Percentiles rank a stretch among this genome's conserved stretches.
These are phyloP conservation scores for Leiothrix lutea DNA, from an alignment of 2,113 vertebrate species.

Conservation along the genomic window DNA sequence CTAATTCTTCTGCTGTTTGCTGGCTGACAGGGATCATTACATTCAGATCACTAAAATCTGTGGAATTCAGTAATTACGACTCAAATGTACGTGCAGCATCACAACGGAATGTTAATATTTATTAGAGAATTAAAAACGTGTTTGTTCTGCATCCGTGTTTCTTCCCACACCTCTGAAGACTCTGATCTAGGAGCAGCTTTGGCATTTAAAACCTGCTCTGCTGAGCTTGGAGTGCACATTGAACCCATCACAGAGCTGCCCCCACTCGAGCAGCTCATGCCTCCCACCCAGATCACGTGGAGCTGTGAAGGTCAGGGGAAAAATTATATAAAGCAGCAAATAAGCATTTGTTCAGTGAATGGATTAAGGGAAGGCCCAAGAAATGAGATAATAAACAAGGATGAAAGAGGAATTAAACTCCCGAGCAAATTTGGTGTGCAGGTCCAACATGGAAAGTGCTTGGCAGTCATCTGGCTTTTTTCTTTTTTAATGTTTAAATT, in stretches of 20 bases:
- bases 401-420: not conserved
- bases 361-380: not conserved
- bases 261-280: not conserved
- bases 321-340: not conserved
- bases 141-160: not conserved
- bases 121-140: not conserved
- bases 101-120: not conserved
- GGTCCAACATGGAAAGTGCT: not conserved
- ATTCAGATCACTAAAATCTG: slow-evolving; percentile 3
- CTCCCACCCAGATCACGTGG: not conserved
- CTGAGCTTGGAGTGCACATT: not conserved
- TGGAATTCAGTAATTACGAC: not conserved
- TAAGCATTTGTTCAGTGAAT: not conserved
- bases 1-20: not conserved
- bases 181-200: not conserved
- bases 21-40: not conserved
- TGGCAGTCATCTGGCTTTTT: not conserved
- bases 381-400: not conserved
- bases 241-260: not conserved
- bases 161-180: not conserved
- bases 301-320: not conserved
- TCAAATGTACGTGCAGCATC: not conserved
- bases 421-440: not conserved
- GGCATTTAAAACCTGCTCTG: not conserved
- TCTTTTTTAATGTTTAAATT: not conserved